Percentiles rank a stretch among this genome's conserved stretches.
Conservation (phyloP, 2,888 invertebrate species). For the Orgyia antiqua region DNA sequence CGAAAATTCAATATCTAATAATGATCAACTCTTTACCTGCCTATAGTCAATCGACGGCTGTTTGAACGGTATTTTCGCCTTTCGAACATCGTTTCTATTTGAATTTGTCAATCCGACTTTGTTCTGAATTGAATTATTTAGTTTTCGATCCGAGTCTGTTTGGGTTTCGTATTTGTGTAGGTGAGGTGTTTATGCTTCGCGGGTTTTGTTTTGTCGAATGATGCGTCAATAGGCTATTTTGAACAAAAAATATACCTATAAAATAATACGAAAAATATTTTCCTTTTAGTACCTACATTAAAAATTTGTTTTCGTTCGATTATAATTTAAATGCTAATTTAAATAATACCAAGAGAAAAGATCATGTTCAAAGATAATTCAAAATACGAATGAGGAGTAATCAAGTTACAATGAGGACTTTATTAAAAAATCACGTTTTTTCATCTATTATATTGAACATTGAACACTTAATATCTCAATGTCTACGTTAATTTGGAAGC, state of each 20-base stretch:
- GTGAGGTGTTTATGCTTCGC: conserved; percentile 45
- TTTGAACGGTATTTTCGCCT: conserved; percentile 27
- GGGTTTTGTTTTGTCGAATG: conserved; percentile 33
- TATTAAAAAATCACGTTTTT: conserved; percentile 33
- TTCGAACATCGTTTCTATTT: conserved; percentile 38
- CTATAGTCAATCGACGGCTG: conserved; percentile 46
- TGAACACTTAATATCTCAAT: conserved; percentile 72
- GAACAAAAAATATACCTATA: too few species aligned
- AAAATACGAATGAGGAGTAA: conserved; percentile 27
- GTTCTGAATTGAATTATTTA: conserved; percentile 71
- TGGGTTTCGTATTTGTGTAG: conserved; percentile 49
- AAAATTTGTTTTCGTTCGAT: too few species aligned
- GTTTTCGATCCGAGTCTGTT: conserved; percentile 67
- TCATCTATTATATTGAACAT: conserved; percentile 41
- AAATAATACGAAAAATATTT: too few species aligned
- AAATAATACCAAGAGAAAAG: too few species aligned
- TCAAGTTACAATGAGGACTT: conserved; percentile 36
- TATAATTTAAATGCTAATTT: too few species aligned
- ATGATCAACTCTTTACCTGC: conserved; percentile 73
- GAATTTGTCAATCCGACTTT: conserved; percentile 71
- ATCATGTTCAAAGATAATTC: conserved; percentile 10
- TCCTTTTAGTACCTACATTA: too few species aligned
- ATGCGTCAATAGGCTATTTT: conserved; percentile 12
- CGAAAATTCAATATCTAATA: conserved; percentile 79
- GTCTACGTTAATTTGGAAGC: conserved; percentile 74